phyloP scores from a whole-genome alignment of 2,797 vertebrate genomes.

The Catamblyrhynchus diadema region DNA sequence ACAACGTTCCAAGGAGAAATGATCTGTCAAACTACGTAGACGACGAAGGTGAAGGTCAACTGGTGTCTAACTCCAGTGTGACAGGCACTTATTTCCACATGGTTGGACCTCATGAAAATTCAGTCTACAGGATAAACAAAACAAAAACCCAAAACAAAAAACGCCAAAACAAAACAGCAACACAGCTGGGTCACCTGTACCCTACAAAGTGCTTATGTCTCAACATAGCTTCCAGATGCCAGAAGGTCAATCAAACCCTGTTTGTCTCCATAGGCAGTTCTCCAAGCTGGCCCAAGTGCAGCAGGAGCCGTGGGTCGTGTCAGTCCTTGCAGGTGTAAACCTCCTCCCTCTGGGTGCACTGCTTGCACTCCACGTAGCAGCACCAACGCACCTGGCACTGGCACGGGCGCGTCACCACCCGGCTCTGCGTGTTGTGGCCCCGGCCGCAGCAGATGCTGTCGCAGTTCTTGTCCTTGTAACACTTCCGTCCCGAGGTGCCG shows the following conservation, averaged over 20 bases:
- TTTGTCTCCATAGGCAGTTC: constrained; percentile 56
- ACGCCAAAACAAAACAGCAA: constrained; percentile 46
- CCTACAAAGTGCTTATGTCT: constrained; percentile 74
- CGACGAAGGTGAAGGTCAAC: background rate
- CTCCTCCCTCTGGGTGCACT: constrained; percentile 96
- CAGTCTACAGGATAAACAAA: constrained; percentile 37
- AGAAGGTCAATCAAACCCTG: constrained; percentile 67
- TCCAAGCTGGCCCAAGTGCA: background rate
- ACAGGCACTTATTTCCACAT: constrained; percentile 65
- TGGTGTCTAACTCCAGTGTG: constrained; percentile 36
- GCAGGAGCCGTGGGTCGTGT: background rate
- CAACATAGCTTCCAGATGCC: constrained; percentile 52
- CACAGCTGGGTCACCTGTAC: constrained; percentile 63
- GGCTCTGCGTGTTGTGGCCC: constrained; percentile 96
- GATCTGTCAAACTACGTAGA: background rate
- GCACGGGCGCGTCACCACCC: constrained; percentile 94
- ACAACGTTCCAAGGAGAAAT: background rate
- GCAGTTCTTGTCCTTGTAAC: constrained; percentile 98
- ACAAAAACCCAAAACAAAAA: background rate
- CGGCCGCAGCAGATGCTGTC: constrained; percentile 97
- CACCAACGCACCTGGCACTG: constrained; percentile 99
- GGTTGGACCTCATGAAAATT: constrained; percentile 49
- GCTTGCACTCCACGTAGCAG: constrained; percentile 98
- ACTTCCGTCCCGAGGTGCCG: constrained; percentile 91
- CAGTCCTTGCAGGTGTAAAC: constrained; percentile 96